phyloP scores from a whole-genome alignment of 30 jellyfish, hydroid and myxozoan genomes.

The Turritopsis dohrnii region DNA sequence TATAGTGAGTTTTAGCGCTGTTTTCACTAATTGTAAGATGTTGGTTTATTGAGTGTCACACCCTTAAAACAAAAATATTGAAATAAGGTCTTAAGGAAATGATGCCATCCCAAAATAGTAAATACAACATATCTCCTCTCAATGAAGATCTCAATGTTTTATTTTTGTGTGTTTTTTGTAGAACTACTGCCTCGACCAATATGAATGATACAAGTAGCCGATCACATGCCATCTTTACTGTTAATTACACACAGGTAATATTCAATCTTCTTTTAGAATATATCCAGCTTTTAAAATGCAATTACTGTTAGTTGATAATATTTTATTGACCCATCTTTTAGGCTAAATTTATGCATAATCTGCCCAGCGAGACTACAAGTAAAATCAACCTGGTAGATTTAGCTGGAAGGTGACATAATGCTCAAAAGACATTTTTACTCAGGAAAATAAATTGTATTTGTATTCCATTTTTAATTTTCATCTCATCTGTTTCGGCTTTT shows the following conservation, averaged over 20 bases:
- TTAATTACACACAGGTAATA: slow-evolving; percentile 85
- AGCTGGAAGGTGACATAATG: slow-evolving; percentile 77
- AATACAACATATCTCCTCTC: background rate
- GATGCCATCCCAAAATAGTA: background rate
- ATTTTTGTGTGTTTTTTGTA: too few species aligned
- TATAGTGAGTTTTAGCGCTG: too few species aligned
- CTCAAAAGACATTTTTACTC: background rate
- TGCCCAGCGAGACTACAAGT: slow-evolving; percentile 92
- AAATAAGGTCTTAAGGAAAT: too few species aligned
- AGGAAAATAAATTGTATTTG: background rate
- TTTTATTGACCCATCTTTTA: slow-evolving; percentile 10
- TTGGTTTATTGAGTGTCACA: too few species aligned
- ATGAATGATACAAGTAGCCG: slow-evolving; percentile 96
- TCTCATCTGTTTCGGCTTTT: too few species aligned
- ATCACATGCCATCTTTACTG: slow-evolving; percentile 90
- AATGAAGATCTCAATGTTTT: background rate
- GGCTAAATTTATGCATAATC: slow-evolving; percentile 84
- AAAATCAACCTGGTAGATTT: slow-evolving; percentile 86
- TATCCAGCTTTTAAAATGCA: too few species aligned
- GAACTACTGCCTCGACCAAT: slow-evolving; percentile 96
- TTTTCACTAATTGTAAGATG: too few species aligned
- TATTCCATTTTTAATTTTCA: background rate
- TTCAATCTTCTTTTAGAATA: background rate
- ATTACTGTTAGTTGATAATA: background rate
- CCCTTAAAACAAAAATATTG: too few species aligned